phyloP scores from a whole-genome alignment of 1,140 invertebrate species.

The Papilio polytes region DNA sequence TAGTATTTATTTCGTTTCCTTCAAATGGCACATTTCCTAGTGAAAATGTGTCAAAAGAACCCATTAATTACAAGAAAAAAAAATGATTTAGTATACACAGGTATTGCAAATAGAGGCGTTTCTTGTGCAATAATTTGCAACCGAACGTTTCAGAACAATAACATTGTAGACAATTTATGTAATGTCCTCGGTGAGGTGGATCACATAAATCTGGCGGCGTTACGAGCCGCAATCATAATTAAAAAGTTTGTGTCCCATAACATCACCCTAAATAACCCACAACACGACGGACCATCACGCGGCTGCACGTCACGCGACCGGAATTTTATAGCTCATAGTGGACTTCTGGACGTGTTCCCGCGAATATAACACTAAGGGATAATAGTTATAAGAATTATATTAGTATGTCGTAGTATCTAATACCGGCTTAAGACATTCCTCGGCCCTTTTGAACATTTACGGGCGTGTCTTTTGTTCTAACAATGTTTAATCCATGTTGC shows the following conservation, averaged over 20 bases:
- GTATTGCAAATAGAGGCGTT: too few species aligned
- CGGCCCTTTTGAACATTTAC: not conserved
- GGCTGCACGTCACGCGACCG: slow-evolving; percentile 16
- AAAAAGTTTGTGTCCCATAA: slow-evolving; percentile 31
- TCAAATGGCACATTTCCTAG: too few species aligned
- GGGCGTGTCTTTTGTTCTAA: not conserved
- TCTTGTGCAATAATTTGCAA: not conserved
- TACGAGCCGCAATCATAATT: slow-evolving; percentile 34
- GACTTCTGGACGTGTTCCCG: not conserved
- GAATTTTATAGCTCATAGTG: slow-evolving; percentile 29
- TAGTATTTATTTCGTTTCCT: too few species aligned
- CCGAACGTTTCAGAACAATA: not conserved
- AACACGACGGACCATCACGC: slow-evolving; percentile 28
- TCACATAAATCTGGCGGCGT: not conserved
- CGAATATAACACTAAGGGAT: not conserved
- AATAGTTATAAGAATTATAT: not conserved
- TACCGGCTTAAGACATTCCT: not conserved
- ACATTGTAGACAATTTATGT: not conserved
- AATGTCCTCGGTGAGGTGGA: not conserved
- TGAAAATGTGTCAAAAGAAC: too few species aligned
- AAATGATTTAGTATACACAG: too few species aligned
- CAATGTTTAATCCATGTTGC: not conserved
- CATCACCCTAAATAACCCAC: slow-evolving; percentile 27
- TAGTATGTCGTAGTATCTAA: not conserved
- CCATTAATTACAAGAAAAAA: too few species aligned